phyloP scores from a whole-genome alignment of 2,113 vertebrate genomes.

The Corythoichthys haematopterus region DNA sequence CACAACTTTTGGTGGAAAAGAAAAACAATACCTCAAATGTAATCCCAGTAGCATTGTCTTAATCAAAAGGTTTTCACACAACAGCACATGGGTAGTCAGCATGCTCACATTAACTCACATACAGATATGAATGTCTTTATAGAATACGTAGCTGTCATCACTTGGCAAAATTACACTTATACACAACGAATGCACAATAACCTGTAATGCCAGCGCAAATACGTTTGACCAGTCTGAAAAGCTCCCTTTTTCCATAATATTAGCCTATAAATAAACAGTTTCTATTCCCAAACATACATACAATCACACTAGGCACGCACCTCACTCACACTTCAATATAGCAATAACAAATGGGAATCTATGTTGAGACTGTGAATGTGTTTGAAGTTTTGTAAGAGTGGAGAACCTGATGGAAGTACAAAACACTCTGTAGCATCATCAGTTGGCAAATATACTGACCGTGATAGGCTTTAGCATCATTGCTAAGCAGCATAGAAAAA shows the following conservation, averaged over 20 bases:
- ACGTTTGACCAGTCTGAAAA: conserved; percentile 27
- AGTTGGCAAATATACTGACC: conserved; percentile 63
- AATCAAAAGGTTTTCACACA: conserved; percentile 61
- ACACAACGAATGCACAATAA: conserved; percentile 72
- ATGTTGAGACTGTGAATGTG: conserved; percentile 21
- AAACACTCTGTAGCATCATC: conserved; percentile 56
- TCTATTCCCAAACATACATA: conserved; percentile 31
- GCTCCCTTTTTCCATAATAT: conserved; percentile 38
- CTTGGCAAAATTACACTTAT: conserved; percentile 71
- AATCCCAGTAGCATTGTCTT: conserved; percentile 43
- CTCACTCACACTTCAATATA: conserved; percentile 43
- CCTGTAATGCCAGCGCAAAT: conserved; percentile 49
- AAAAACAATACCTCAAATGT: conserved; percentile 50
- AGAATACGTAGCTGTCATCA: conserved; percentile 69
- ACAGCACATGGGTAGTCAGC: conserved; percentile 65
- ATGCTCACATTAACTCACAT: conserved; percentile 74
- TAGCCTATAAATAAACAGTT: conserved; percentile 58
- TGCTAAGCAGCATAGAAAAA: conserved; percentile 70
- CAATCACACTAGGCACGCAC: conserved; percentile 27
- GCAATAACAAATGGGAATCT: conserved; percentile 30
- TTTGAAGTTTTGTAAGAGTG: conserved; percentile 36
- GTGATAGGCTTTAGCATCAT: conserved; percentile 57
- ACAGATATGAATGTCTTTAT: conserved; percentile 69
- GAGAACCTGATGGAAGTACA: conserved; percentile 58
- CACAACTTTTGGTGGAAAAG: conserved; percentile 12